Percentiles rank a stretch among this genome's conserved stretches.
Evolutionary conservation across 2,113 vertebrate genomes (phyloP).

Genomic region (Ceyx melanurus): DNA sequence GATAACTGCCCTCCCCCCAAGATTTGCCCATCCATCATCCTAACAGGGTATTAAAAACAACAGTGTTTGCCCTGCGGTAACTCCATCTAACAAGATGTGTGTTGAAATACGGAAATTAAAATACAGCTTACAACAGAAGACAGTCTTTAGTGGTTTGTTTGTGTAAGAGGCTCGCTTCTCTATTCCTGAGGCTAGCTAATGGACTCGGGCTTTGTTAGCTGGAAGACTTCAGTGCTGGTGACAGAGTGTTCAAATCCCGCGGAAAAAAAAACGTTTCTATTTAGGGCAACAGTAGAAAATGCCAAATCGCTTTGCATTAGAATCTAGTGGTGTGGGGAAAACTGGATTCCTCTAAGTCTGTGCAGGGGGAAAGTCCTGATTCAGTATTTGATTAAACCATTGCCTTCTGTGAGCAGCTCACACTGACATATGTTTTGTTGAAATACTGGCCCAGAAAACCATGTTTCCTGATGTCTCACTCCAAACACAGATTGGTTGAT

Average conservation of each 20-base stretch:
- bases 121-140: not conserved
- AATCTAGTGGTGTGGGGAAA: not conserved
- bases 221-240: not conserved
- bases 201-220: not conserved
- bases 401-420: not conserved
- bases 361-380: not conserved
- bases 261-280: not conserved
- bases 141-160: not conserved
- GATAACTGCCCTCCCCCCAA: not conserved
- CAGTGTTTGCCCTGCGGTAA: not conserved
- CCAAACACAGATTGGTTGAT: not conserved
- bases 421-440: not conserved
- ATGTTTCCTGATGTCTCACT: not conserved
- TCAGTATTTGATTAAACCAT: not conserved
- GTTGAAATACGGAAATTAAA: not conserved
- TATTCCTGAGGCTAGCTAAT: not conserved
- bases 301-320: not conserved
- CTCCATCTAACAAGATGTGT: not conserved
- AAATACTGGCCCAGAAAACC: slow-evolving; percentile 12
- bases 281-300: not conserved
- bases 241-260: not conserved
- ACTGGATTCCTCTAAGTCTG: not conserved
- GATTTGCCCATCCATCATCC: not conserved
- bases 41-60: not conserved
- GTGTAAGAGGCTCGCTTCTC: not conserved